These are phyloP conservation scores for Tenodera sinensis DNA, from an alignment of 2,888 invertebrate species.

Conservation along the genomic window DNA sequence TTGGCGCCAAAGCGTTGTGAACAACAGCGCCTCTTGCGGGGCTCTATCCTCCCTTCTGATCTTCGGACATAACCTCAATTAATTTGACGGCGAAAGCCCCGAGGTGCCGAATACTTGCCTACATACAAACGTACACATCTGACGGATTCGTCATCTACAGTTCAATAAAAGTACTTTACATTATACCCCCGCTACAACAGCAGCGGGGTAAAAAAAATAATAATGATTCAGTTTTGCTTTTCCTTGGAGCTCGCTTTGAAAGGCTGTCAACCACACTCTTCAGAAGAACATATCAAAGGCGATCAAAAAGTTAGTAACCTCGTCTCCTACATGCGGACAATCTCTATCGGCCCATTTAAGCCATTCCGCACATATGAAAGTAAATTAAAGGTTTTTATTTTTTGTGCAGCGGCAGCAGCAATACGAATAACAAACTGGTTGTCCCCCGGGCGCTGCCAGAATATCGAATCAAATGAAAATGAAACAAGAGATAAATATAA, in stretches of 20 bases:
- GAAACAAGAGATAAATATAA: neutral
- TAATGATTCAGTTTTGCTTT: conserved; percentile 23
- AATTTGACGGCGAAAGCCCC: conserved; percentile 26
- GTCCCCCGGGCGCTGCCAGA: neutral
- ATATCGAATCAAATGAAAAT: neutral
- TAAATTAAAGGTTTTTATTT: conserved; percentile 10
- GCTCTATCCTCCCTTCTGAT: neutral
- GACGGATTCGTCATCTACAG: conserved; percentile 26
- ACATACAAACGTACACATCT: conserved; percentile 10
- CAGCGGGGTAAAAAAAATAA: conserved; percentile 12
- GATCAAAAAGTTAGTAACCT: neutral
- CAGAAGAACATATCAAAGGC: conserved; percentile 25
- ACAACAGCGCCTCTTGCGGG: conserved; percentile 5
- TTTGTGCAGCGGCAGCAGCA: neutral
- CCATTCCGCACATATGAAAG: conserved; percentile 8
- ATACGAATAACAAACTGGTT: neutral
- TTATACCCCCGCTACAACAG: neutral
- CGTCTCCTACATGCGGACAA: conserved; percentile 14
- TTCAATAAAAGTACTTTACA: conserved; percentile 27
- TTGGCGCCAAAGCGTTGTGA: neutral
- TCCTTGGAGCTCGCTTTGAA: conserved; percentile 27
- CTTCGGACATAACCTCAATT: conserved; percentile 25
- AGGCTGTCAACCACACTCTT: conserved; percentile 26
- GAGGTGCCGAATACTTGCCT: conserved; percentile 22
- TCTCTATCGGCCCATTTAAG: conserved; percentile 17